Evolutionary conservation across 2,888 invertebrate species (phyloP).

Genomic region (Caenorhabditis macrosperma): DNA sequence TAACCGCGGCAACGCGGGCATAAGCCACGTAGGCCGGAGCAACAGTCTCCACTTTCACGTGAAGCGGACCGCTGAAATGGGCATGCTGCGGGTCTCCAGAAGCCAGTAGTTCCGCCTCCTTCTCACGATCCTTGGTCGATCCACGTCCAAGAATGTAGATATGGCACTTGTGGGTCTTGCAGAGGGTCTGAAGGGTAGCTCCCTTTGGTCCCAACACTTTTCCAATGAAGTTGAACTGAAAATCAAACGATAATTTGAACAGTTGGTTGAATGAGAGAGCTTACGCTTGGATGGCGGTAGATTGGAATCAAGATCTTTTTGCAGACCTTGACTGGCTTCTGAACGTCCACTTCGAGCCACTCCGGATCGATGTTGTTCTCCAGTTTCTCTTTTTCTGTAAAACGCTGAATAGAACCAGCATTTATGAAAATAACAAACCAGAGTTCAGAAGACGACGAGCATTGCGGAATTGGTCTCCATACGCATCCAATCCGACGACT

Average conservation of each 20-base stretch:
- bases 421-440: background rate
- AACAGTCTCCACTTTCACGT: conserved; percentile 79
- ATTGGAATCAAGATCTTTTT: conserved; percentile 79
- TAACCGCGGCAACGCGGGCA: conserved; percentile 76
- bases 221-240: conserved; percentile 80
- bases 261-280: background rate
- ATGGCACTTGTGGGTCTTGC: conserved; percentile 79
- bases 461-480: conserved; percentile 77
- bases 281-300: conserved; percentile 78
- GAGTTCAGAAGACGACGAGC: conserved; percentile 73
- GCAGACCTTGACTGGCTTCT: conserved; percentile 78
- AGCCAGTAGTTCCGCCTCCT: conserved; percentile 77
- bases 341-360: conserved; percentile 80
- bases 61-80: conserved; percentile 80
- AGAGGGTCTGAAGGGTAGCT: conserved; percentile 78
- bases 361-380: conserved; percentile 79
- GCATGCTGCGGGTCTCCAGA: conserved; percentile 80
- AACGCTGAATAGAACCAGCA: background rate
- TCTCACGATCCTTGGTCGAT: conserved; percentile 78
- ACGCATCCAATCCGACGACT: conserved; percentile 71
- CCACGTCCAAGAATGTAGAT: conserved; percentile 80
- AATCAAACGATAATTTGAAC: background rate
- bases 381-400: conserved; percentile 73
- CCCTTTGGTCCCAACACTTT: conserved; percentile 80
- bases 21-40: conserved; percentile 79